These are phyloP conservation scores for Brachyhypopomus occidentalis DNA, from an alignment of 2,113 vertebrate genomes.

Conservation along the genomic window DNA sequence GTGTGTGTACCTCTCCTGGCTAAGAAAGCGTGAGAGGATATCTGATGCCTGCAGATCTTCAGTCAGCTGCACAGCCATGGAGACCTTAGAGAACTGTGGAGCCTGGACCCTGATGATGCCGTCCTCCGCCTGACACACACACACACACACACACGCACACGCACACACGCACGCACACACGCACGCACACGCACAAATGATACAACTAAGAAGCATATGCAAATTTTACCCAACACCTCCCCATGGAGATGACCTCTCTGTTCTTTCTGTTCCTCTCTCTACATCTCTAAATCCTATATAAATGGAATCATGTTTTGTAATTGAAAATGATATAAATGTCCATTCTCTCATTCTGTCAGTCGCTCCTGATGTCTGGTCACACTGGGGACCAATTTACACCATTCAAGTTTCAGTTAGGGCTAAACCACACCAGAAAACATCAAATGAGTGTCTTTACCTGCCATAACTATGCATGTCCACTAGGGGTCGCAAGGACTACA, in stretches of 20 bases:
- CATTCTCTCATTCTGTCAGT: too few species aligned
- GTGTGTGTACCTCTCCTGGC: conserved; percentile 83
- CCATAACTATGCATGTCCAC: conserved; percentile 66
- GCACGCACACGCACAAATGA: background rate
- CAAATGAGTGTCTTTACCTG: conserved; percentile 28
- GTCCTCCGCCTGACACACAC: conserved; percentile 75
- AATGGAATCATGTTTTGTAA: too few species aligned
- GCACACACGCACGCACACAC: conserved; percentile 33
- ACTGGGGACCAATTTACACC: too few species aligned
- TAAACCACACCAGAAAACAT: background rate
- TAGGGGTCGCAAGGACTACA: conserved; percentile 74
- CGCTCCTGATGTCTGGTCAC: too few species aligned
- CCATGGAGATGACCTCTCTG: too few species aligned
- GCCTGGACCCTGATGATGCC: conserved; percentile 93
- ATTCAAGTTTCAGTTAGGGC: background rate
- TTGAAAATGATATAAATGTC: too few species aligned
- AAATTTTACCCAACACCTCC: too few species aligned
- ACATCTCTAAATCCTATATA: too few species aligned
- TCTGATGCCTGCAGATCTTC: conserved; percentile 90
- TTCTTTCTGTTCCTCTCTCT: too few species aligned
- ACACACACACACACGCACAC: conserved; percentile 46
- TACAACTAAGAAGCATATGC: too few species aligned
- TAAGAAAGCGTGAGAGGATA: conserved; percentile 90
- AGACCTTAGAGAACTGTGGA: conserved; percentile 93
- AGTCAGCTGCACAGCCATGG: conserved; percentile 94